Base-by-base conservation (phyloP, 2,113 vertebrate genomes). In the Micromys minutus region DNA sequence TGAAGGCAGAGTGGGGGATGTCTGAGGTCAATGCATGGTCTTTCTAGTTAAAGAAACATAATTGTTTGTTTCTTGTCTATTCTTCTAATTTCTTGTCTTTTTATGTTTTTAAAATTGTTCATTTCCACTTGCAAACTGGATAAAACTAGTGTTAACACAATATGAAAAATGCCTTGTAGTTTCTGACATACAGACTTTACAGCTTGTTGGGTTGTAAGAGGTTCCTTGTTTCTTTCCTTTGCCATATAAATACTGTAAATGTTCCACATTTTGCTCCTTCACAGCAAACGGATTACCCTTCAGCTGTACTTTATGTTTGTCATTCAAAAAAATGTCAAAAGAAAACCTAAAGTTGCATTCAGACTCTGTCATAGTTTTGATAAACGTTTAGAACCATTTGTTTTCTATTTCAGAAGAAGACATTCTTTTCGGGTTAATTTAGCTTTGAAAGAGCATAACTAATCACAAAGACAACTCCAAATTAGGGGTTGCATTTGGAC, bases 391-490 rank as follows among this genome's bases (percentile, higher is more conserved):
- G 63, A 92, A 0, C 1, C 94, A 21, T 91, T 98, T 45, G 15
- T 52, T 97, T 97, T 84, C 95, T 55, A 97, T 97, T 76, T 96
- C 97, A 95, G 67, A 94, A 85, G 76, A 96, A 97, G 21, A 96
- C 8, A 5, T 50, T 96, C 50, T 88, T 93, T 97, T 95, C 95
- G 29, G 42, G n/a, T 89, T 95, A 85, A 63, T 63, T 85, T 52
- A 87, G 94, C 97, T 94, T 95, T 80, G 90, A 97, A 97, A 95
- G 47, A 93, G 89, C 50, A 7, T 96, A 96, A 79, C 10, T 95
- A 98, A 96, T 97, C 86, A 71, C 81, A 86, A 77, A 74, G 61
- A 65, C 91, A 97, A 91, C 77, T 74, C 93, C 93, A 95, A 96
- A 87, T 95, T 95, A 87, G 77, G 69, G 96, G 89, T 93, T 95